phyloP scores from a whole-genome alignment of 2,113 vertebrate genomes.

The Tylochromis polylepis region DNA sequence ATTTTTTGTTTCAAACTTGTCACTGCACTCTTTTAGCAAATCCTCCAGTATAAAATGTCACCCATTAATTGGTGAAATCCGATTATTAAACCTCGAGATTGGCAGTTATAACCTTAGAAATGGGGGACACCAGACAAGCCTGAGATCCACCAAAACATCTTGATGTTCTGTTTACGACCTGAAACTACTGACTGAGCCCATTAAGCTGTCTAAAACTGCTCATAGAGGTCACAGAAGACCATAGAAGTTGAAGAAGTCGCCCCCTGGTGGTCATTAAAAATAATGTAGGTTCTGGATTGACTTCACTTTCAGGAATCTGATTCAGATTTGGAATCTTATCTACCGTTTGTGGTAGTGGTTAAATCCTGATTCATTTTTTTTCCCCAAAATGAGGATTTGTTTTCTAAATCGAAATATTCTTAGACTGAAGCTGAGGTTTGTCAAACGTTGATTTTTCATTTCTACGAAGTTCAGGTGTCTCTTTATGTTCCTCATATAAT shows the following conservation, averaged over 20 bases:
- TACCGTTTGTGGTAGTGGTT: not conserved
- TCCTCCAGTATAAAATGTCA: too few relatives aligned
- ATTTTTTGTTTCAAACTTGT: too few relatives aligned
- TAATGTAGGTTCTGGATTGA: not conserved
- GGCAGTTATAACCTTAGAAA: not conserved
- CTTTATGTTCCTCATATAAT: not conserved
- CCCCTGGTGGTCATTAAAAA: not conserved
- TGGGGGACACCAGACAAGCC: not conserved
- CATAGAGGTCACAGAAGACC: not conserved
- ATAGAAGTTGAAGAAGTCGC: not conserved
- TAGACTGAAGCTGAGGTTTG: not conserved
- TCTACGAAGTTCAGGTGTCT: not conserved
- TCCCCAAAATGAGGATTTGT: not conserved
- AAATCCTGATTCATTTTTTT: not conserved
- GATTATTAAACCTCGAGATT: not conserved
- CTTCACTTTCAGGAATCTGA: not conserved
- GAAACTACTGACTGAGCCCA: not conserved
- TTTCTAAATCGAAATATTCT: not conserved
- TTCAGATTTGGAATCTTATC: not conserved
- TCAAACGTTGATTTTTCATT: not conserved
- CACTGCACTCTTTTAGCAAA: too few relatives aligned
- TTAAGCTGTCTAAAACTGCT: not conserved
- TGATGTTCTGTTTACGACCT: not conserved
- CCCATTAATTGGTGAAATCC: too few relatives aligned
- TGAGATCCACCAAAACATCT: not conserved